Percentiles rank a stretch among this genome's conserved stretches.
These are phyloP conservation scores for Xanthorhoe spadicearia DNA, from an alignment of 2,888 invertebrate species.

Conservation along the genomic window DNA sequence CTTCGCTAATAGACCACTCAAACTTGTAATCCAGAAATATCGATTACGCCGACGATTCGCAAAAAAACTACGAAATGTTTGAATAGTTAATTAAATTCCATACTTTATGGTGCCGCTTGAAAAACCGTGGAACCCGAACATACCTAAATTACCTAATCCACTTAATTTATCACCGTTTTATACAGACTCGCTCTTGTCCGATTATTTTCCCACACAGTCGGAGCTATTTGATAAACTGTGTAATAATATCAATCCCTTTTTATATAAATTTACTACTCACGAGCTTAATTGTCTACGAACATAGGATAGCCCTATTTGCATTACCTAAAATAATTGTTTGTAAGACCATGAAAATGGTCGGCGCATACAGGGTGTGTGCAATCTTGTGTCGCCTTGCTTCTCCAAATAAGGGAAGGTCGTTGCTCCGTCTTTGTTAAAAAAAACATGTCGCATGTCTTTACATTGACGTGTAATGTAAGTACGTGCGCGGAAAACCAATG, in stretches of 20 bases:
- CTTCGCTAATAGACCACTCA: conserved; percentile 71
- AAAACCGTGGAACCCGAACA: conserved; percentile 17
- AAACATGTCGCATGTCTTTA: conserved; percentile 67
- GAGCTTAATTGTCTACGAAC: conserved; percentile 3
- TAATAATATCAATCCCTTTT: conserved; percentile 11
- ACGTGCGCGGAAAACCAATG: conserved; percentile 71
- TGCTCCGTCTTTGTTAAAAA: conserved; percentile 77
- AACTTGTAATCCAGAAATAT: conserved; percentile 65
- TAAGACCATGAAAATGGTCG: conserved; percentile 42
- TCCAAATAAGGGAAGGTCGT: conserved; percentile 79
- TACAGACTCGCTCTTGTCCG: conserved; percentile 1
- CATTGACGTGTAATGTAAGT: conserved; percentile 53
- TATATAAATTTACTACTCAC: conserved; percentile 11
- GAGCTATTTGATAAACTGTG: conserved; percentile 5
- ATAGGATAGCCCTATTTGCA: background rate
- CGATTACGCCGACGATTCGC: conserved; percentile 49
- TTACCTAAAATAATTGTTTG: conserved; percentile 17
- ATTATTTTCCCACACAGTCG: conserved; percentile 10
- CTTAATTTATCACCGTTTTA: conserved; percentile 11
- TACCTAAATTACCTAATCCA: conserved; percentile 15
- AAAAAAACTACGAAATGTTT: conserved; percentile 35
- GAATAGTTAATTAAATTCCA: conserved; percentile 41
- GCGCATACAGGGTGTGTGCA: conserved; percentile 47
- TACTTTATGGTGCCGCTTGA: conserved; percentile 30
- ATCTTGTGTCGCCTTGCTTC: conserved; percentile 58